phyloP scores from a whole-genome alignment of 2,797 vertebrate species.

The Melanotaenia nigrans region DNA sequence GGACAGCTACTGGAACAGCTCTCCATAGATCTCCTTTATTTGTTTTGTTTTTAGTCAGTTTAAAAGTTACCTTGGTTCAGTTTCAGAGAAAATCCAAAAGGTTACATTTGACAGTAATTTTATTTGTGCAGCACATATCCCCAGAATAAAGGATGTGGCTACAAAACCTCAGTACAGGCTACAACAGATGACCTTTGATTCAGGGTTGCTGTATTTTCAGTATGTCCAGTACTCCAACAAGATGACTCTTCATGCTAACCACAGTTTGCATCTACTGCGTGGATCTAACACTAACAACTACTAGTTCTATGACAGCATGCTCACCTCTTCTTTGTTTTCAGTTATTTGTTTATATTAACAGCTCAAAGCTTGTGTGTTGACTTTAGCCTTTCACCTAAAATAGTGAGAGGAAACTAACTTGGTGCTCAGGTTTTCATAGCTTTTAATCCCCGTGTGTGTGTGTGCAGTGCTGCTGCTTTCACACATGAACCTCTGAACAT shows the following conservation, averaged over 20 bases:
- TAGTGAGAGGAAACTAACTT: constrained; percentile 53
- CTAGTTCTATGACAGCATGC: constrained; percentile 61
- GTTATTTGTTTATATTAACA: constrained; percentile 36
- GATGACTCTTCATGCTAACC: constrained; percentile 55
- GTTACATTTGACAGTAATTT: neutral
- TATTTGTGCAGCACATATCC: neutral
- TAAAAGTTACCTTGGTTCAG: neutral
- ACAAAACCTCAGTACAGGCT: constrained; percentile 5
- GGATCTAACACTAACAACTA: constrained; percentile 56
- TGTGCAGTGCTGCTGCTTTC: constrained; percentile 16
- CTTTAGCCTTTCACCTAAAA: constrained; percentile 15
- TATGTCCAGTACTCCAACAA: constrained; percentile 71
- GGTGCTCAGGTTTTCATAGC: constrained; percentile 45
- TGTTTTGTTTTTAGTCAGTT: neutral
- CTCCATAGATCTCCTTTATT: neutral
- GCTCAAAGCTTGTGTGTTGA: constrained; percentile 17
- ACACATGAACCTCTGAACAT: constrained; percentile 31
- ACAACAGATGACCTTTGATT: neutral
- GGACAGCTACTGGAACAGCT: constrained; percentile 52
- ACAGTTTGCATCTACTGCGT: constrained; percentile 54
- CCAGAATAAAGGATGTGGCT: constrained; percentile 17
- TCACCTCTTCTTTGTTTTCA: constrained; percentile 26
- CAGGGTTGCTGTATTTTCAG: constrained; percentile 47
- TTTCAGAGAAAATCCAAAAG: neutral
- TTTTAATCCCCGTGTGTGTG: constrained; percentile 14